A percentile compares a stretch with the other conserved stretches of the same genome.
Evolutionary conservation across 2,797 vertebrate genomes (phyloP).

Genomic region (Agapornis canus): DNA sequence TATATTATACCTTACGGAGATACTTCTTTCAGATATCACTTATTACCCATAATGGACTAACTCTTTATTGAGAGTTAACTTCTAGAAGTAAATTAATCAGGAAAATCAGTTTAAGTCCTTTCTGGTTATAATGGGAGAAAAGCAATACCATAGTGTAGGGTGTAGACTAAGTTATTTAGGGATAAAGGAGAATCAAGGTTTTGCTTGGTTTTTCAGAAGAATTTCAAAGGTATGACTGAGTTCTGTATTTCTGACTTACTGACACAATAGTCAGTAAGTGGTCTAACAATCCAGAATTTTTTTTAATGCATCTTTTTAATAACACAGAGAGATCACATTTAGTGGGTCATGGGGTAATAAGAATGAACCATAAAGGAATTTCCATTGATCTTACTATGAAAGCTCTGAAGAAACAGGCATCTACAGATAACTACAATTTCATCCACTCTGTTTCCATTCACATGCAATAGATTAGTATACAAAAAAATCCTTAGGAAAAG

Average conservation of each 20-base stretch:
- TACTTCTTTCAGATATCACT: neutral
- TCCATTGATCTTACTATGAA: neutral
- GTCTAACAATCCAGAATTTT: neutral
- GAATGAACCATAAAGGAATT: neutral
- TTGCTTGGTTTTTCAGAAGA: neutral
- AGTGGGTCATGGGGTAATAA: neutral
- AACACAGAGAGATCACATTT: neutral
- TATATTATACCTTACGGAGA: neutral
- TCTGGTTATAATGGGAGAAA: neutral
- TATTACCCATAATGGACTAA: neutral
- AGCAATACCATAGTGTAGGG: neutral
- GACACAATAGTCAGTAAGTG: neutral
- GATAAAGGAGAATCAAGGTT: neutral
- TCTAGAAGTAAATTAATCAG: neutral
- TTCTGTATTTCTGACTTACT: neutral
- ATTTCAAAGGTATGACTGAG: neutral
- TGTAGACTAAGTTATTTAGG: neutral
- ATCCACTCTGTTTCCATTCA: neutral
- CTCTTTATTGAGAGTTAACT: neutral
- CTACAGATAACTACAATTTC: fast-evolving
- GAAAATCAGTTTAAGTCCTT: neutral
- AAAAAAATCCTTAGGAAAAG: neutral
- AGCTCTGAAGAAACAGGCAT: neutral
- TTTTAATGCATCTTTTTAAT: neutral
- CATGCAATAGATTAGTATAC: neutral